Evolutionary conservation across 1,140 invertebrate species (phyloP).

Genomic region (Drosophila cardini): DNA sequence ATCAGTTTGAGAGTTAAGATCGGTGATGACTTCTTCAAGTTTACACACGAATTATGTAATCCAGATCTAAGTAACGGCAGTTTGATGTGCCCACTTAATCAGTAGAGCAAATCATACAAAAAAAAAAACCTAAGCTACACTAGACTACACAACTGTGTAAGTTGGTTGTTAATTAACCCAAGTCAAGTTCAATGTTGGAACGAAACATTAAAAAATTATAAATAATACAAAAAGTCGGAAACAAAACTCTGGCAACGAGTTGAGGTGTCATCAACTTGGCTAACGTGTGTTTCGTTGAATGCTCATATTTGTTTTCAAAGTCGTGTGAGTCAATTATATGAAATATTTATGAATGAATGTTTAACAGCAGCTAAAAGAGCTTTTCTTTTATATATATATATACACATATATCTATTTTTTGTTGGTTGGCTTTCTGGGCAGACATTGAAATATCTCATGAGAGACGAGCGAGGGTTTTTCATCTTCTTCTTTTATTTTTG

Average conservation of each 20-base stretch:
- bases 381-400: constrained; percentile 23
- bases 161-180: constrained; percentile 60
- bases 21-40: background rate
- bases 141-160: constrained; percentile 20
- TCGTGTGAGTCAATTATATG: constrained; percentile 76
- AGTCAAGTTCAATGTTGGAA: constrained; percentile 72
- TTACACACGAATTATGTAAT: background rate
- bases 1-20: background rate
- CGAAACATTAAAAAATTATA: constrained; percentile 23
- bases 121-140: constrained; percentile 18
- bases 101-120: constrained; percentile 47
- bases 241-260: constrained; percentile 36
- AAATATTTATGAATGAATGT: constrained; percentile 74
- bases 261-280: constrained; percentile 64
- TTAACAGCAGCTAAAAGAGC: constrained; percentile 38
- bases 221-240: constrained; percentile 29
- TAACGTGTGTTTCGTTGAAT: constrained; percentile 54
- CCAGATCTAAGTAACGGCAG: background rate
- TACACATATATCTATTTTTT: constrained; percentile 35
- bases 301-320: constrained; percentile 58
- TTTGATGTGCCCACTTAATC: constrained; percentile 31
- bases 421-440: constrained; percentile 9
- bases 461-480: constrained; percentile 31
- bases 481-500: constrained; percentile 33
- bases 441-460: constrained; percentile 39